Percentiles rank a stretch among this genome's conserved stretches.
Conservation (phyloP, 1,140 invertebrate genomes). For the Halyomorpha halys region DNA sequence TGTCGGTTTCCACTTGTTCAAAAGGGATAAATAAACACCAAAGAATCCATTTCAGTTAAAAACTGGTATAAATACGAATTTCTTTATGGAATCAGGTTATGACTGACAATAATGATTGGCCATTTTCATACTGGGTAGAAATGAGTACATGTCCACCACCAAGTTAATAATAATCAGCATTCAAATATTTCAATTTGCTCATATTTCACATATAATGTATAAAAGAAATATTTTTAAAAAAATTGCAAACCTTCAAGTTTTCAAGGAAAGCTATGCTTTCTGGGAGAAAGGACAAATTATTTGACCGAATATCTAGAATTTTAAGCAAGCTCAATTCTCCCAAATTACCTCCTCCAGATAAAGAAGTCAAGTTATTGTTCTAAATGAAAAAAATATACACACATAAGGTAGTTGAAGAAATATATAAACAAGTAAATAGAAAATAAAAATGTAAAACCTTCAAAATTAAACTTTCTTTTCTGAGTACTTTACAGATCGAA, state of each 20-base stretch:
- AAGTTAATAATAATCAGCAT: no score
- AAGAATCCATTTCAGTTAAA: no score
- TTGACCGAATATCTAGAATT: constrained; percentile 58
- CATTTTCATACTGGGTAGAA: no score
- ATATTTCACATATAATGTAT: no score
- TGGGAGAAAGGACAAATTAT: constrained; percentile 52
- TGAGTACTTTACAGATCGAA: constrained; percentile 63
- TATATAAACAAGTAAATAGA: not conserved
- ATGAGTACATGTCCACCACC: no score
- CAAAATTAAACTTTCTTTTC: constrained; percentile 51
- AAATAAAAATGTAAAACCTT: constrained; percentile 26
- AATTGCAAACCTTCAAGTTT: constrained; percentile 22
- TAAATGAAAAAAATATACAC: constrained; percentile 38
- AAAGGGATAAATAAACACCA: no score
- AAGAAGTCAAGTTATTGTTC: constrained; percentile 51
- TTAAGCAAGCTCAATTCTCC: constrained; percentile 54
- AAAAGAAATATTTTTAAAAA: no score
- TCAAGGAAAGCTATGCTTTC: constrained; percentile 48
- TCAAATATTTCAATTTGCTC: no score
- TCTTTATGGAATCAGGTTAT: no score
- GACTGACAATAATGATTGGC: no score
- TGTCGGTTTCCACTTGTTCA: no score
- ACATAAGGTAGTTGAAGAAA: not conserved
- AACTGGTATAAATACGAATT: no score
- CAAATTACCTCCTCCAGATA: constrained; percentile 58